These are phyloP conservation scores for Siphamia tubifer DNA, from an alignment of 2,113 vertebrate species.

Conservation along the genomic window DNA sequence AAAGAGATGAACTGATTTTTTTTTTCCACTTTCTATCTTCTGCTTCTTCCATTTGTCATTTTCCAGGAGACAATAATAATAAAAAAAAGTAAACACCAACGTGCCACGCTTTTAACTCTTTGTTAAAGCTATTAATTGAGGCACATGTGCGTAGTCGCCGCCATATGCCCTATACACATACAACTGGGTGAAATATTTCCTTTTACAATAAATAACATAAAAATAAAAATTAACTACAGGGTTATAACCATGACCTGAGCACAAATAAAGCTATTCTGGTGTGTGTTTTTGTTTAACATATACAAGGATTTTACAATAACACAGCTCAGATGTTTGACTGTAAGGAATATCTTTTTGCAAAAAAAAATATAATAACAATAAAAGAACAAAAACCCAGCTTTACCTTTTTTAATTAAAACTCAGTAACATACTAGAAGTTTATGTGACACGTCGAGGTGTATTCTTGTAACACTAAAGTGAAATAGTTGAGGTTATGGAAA, in stretches of 20 bases:
- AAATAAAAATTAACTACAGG: background rate
- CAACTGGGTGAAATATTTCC: background rate
- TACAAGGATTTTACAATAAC: background rate
- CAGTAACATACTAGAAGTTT: background rate
- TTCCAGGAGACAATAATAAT: background rate
- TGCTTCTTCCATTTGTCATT: background rate
- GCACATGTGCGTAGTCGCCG: background rate
- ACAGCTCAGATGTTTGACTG: background rate
- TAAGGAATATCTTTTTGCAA: background rate
- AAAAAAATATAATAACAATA: too few species aligned
- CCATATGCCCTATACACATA: background rate
- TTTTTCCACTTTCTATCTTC: background rate
- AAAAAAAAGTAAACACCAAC: background rate
- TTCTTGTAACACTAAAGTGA: too few species aligned
- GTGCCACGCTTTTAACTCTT: background rate
- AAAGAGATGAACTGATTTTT: background rate
- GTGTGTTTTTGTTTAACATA: background rate
- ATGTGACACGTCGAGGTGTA: too few species aligned
- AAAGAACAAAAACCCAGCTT: too few species aligned
- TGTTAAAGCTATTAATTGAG: conserved; percentile 18
- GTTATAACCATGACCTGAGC: conserved; percentile 16
- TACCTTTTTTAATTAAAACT: background rate
- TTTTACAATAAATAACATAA: background rate
- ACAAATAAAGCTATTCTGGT: background rate
- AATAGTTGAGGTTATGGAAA: too few species aligned